phyloP scores from a whole-genome alignment of 2,888 invertebrate genomes.

The Caprella mutica region DNA sequence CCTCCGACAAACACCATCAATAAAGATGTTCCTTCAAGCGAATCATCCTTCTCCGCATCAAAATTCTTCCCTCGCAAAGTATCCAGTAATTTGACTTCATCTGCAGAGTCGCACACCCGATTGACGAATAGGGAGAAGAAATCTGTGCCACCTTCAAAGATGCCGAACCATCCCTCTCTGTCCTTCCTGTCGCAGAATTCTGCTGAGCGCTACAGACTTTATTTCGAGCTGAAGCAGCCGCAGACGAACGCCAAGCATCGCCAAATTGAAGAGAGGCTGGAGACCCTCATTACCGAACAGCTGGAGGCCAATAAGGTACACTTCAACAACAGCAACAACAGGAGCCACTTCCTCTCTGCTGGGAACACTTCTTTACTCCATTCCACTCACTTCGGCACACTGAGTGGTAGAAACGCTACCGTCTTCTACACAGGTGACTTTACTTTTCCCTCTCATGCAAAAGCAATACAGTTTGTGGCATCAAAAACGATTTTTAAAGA shows the following conservation, averaged over 20 bases:
- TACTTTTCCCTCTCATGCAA: too few species aligned
- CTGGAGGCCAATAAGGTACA: neutral
- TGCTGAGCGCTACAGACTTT: slow-evolving; percentile 21
- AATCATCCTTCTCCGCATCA: too few species aligned
- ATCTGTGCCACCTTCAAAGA: too few species aligned
- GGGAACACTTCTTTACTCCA: slow-evolving; percentile 3
- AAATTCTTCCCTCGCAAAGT: too few species aligned
- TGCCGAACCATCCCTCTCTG: too few species aligned
- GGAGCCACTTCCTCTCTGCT: neutral
- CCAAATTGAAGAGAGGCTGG: slow-evolving; percentile 19
- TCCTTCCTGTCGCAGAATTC: neutral
- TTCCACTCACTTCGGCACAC: neutral
- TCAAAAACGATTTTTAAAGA: too few species aligned
- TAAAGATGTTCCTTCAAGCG: neutral
- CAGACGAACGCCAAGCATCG: slow-evolving; percentile 13
- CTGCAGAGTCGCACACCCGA: too few species aligned
- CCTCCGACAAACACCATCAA: neutral
- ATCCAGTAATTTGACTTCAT: too few species aligned
- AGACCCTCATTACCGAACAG: slow-evolving; percentile 20
- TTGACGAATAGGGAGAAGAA: too few species aligned
- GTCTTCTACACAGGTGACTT: too few species aligned
- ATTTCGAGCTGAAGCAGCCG: slow-evolving; percentile 25
- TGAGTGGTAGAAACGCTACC: too few species aligned
- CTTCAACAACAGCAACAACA: neutral
- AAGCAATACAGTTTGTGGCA: too few species aligned